Conservation (phyloP, 2,797 vertebrate species). For the Alosa sapidissima region DNA sequence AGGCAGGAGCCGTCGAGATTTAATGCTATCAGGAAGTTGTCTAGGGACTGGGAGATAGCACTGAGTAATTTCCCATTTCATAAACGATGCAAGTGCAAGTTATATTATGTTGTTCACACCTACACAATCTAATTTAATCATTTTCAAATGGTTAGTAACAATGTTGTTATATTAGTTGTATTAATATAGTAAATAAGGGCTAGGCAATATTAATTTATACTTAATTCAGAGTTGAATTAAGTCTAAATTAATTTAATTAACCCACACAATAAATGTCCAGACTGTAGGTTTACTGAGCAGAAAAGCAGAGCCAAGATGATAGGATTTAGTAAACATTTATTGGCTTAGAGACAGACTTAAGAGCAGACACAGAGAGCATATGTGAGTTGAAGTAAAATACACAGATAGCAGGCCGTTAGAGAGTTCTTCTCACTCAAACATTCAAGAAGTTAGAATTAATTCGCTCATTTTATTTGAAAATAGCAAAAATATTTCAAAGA, state of each 20-base stretch:
- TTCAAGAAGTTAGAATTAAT: neutral
- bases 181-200: neutral
- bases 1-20: neutral
- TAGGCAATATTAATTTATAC: neutral
- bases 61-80: neutral
- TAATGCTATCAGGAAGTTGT: neutral
- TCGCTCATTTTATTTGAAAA: neutral
- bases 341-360: neutral
- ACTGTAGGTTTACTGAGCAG: neutral
- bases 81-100: neutral
- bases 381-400: neutral
- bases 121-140: neutral
- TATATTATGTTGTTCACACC: neutral
- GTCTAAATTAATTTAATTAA: neutral
- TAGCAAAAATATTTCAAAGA: neutral
- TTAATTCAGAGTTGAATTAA: neutral
- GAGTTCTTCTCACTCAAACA: neutral
- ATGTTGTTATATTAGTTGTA: neutral
- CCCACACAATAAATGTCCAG: neutral
- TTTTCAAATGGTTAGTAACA: neutral
- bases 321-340: neutral
- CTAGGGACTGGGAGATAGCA: neutral
- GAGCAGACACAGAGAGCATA: neutral
- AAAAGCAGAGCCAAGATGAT: neutral
- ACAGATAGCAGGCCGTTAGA: neutral